Evolutionary conservation across 2,113 vertebrate species (phyloP).

Genomic region (Calidris pygmaea): DNA sequence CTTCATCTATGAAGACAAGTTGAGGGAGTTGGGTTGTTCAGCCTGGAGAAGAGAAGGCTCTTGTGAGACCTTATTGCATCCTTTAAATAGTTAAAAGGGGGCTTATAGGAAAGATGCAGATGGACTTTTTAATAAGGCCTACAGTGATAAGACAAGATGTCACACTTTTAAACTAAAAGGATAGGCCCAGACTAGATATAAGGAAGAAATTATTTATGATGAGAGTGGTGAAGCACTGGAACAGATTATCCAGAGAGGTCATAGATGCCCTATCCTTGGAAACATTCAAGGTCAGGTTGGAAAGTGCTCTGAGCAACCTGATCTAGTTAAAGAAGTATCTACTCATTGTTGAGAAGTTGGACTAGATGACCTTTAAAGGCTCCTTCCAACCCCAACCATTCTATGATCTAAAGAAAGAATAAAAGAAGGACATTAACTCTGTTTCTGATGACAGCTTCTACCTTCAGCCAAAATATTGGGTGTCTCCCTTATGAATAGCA

Average conservation of each 20-base stretch:
- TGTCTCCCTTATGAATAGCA: background rate
- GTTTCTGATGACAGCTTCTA: background rate
- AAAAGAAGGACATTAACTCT: background rate
- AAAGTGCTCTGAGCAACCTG: background rate
- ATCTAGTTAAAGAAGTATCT: background rate
- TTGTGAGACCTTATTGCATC: accelerated
- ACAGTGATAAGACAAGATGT: background rate
- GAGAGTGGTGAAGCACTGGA: background rate
- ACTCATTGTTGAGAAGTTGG: no score
- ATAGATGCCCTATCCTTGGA: background rate
- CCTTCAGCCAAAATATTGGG: background rate
- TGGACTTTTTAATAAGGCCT: background rate
- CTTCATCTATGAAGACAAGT: background rate
- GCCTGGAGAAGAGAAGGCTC: background rate
- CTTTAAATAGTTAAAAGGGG: background rate
- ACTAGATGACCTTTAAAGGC: background rate
- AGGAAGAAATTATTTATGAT: background rate
- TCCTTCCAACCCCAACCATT: background rate
- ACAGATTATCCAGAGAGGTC: background rate
- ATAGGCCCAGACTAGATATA: background rate
- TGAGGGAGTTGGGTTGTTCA: background rate
- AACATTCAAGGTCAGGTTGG: background rate
- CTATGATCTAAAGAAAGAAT: background rate
- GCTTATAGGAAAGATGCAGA: background rate
- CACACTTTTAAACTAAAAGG: background rate